These are phyloP conservation scores for Tinamus major DNA, from an alignment of 2,797 vertebrate species.

Conservation along the genomic window DNA sequence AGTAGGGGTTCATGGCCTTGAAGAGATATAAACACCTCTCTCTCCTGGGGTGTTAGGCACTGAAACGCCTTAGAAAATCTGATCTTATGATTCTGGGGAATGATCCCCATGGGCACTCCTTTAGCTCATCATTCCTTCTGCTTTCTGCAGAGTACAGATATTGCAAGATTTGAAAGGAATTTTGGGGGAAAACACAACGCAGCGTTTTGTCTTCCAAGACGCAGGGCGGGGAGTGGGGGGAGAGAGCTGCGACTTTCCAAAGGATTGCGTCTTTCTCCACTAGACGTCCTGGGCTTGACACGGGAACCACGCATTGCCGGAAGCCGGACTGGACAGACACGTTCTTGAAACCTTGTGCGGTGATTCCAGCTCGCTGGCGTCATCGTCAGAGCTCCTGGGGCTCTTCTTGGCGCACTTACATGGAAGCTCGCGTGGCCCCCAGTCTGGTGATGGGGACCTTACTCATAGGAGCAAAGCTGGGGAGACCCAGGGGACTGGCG, in stretches of 20 bases:
- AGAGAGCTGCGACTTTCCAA: not conserved
- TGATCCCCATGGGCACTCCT: rapidly evolving
- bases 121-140: rapidly evolving
- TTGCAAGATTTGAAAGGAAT: not conserved
- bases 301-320: not conserved
- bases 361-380: rapidly evolving
- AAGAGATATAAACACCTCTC: not conserved
- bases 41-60: not conserved
- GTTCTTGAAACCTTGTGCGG: rapidly evolving
- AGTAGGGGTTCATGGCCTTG: rapidly evolving
- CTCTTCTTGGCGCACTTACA: too few relatives aligned
- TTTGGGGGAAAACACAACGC: not conserved
- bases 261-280: rapidly evolving
- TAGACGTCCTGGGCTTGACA: rapidly evolving
- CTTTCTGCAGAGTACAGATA: not conserved
- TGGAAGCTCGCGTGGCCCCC: too few relatives aligned
- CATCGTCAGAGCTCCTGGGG: not conserved
- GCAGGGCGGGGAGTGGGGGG: rapidly evolving
- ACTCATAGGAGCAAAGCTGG: not conserved
- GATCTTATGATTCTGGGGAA: not conserved
- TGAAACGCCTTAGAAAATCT: not conserved
- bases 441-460: not conserved
- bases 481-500: rapidly evolving
- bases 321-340: not conserved
- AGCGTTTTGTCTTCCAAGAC: not conserved